Conservation (phyloP, 2,888 invertebrate genomes). For the Fissipunctia ypsillon region DNA sequence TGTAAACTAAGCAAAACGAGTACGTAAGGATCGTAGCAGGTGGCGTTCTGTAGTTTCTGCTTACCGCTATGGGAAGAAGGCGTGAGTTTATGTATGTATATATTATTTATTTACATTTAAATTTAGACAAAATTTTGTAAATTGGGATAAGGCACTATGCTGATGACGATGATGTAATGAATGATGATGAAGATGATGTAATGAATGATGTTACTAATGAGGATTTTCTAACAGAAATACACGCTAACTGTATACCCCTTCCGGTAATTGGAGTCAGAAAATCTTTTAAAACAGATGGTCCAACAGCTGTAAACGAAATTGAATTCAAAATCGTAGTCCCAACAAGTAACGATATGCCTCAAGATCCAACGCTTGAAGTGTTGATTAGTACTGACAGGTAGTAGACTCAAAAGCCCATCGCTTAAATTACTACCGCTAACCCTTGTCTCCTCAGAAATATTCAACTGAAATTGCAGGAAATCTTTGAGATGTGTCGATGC, state of each 20-base stretch:
- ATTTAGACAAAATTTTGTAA: no score
- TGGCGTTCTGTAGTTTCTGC: no score
- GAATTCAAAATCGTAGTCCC: background rate
- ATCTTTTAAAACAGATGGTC: background rate
- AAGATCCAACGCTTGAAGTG: slow-evolving; percentile 18
- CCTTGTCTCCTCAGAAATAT: slow-evolving; percentile 32
- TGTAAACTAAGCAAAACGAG: no score
- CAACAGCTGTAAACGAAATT: background rate
- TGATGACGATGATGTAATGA: no score
- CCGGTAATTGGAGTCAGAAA: background rate
- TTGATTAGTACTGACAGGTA: slow-evolving; percentile 51
- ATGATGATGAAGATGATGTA: background rate
- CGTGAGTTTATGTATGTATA: no score
- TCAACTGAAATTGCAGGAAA: slow-evolving; percentile 19
- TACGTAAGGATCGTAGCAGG: no score
- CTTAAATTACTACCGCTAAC: slow-evolving; percentile 40
- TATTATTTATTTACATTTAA: no score
- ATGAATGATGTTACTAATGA: background rate
- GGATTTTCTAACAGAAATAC: background rate
- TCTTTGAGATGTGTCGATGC: slow-evolving; percentile 23
- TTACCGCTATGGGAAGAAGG: no score
- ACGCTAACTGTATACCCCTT: background rate
- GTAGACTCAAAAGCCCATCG: slow-evolving; percentile 12
- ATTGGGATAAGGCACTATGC: background rate
- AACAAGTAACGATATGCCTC: slow-evolving; percentile 1